A percentile compares a stretch with the other conserved stretches of the same genome.
Evolutionary conservation across 2,888 invertebrate species (phyloP).

Genomic region (Dasypolia templi): DNA sequence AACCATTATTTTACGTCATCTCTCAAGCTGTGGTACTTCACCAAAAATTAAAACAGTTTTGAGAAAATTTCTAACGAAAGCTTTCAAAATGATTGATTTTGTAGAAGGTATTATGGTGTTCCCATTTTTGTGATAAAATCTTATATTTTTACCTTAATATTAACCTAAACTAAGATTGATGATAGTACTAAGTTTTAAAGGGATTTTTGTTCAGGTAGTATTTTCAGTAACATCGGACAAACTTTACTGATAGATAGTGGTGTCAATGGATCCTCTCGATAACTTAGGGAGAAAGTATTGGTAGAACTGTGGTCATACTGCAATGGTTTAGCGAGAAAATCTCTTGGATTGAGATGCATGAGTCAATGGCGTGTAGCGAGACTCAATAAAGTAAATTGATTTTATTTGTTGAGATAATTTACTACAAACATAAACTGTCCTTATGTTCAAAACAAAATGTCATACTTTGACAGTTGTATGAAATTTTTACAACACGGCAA

Average conservation of each 20-base stretch:
- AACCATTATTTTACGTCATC: neutral
- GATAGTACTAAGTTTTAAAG: conserved; percentile 11
- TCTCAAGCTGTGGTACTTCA: neutral
- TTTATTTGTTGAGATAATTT: neutral
- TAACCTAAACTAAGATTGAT: conserved; percentile 25
- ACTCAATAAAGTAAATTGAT: neutral
- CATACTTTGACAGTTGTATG: neutral
- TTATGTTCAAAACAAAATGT: neutral
- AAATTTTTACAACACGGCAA: neutral
- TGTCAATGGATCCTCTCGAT: conserved; percentile 45
- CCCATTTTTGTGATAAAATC: neutral
- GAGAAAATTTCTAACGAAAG: neutral
- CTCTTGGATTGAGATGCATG: too few relatives aligned
- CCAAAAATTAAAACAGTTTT: conserved; percentile 8
- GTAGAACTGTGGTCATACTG: conserved; percentile 15
- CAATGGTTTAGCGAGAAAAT: neutral
- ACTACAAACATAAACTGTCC: too few relatives aligned
- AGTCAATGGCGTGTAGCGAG: neutral
- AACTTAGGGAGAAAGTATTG: conserved; percentile 55
- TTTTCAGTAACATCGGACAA: conserved; percentile 23
- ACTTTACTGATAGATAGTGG: conserved; percentile 46
- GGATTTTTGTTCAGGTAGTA: conserved; percentile 24
- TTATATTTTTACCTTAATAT: conserved; percentile 10
- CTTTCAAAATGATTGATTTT: conserved; percentile 14
- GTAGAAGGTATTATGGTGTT: neutral